A percentile compares a stretch with the other conserved stretches of the same genome.
Conservation (phyloP, 2,888 invertebrate genomes). For the Pristionchus exspectatus region DNA sequence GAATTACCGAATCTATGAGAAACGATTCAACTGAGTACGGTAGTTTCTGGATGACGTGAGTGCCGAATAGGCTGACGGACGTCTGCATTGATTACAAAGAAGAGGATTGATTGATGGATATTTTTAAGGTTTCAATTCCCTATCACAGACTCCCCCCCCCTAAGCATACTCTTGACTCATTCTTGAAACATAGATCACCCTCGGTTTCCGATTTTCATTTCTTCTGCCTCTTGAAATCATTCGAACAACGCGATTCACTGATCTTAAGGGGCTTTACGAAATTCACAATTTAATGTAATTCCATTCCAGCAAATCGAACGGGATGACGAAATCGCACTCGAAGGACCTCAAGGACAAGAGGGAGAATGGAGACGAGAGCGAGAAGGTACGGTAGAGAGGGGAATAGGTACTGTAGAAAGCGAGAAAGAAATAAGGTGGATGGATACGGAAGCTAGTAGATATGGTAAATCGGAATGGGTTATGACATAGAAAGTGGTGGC, state of each 20-base stretch:
- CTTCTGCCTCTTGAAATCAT: too few relatives aligned
- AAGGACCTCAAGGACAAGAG: conserved; percentile 56
- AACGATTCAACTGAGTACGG: conserved; percentile 87
- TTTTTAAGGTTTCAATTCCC: too few relatives aligned
- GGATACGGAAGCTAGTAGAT: not conserved
- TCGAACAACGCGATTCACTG: too few relatives aligned
- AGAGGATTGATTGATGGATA: too few relatives aligned
- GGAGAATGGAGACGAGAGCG: conserved; percentile 45
- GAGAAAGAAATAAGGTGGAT: not conserved
- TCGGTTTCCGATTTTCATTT: too few relatives aligned
- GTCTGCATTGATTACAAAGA: too few relatives aligned
- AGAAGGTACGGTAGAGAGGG: not conserved
- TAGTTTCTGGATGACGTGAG: not conserved
- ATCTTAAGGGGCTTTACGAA: too few relatives aligned
- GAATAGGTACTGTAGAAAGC: not conserved
- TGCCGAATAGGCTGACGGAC: not conserved
- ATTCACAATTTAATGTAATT: not conserved
- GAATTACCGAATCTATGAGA: conserved; percentile 80
- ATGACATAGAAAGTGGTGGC: too few relatives aligned
- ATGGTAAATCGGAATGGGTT: too few relatives aligned
- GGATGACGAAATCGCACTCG: conserved; percentile 60
- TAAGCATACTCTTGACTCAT: too few relatives aligned
- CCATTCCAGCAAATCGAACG: conserved; percentile 57
- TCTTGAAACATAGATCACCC: too few relatives aligned
- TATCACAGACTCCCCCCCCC: too few relatives aligned